Conservation (phyloP, 1,140 invertebrate genomes). For the Trichonephila clavipes region DNA sequence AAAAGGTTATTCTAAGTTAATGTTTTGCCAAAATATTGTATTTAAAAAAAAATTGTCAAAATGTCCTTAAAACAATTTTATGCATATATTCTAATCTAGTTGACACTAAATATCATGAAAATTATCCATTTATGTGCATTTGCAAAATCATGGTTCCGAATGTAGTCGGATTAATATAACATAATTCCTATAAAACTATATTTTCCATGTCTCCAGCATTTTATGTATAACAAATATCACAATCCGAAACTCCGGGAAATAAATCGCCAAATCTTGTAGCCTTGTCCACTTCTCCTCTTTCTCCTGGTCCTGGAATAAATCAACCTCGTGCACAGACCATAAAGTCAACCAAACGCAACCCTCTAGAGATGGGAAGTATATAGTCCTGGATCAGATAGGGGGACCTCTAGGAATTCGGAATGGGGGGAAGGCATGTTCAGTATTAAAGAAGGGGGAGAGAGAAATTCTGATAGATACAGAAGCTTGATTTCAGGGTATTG, state of each 20-base stretch:
- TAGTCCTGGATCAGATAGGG: constrained; percentile 66
- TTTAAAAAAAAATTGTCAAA: no score
- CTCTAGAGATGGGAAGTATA: constrained; percentile 58
- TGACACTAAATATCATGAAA: no score
- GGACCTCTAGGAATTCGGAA: constrained; percentile 55
- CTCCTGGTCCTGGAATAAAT: constrained; percentile 72
- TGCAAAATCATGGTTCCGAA: no score
- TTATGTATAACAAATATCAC: neutral
- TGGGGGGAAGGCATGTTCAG: constrained; percentile 35
- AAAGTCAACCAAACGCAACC: constrained; percentile 74
- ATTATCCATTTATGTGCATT: no score
- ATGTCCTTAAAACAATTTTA: no score
- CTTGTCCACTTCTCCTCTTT: constrained; percentile 43
- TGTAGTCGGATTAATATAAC: no score
- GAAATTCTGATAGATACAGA: constrained; percentile 65
- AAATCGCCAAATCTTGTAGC: constrained; percentile 43
- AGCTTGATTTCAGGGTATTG: constrained; percentile 59
- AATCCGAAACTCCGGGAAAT: neutral
- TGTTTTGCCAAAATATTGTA: no score
- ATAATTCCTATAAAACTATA: no score
- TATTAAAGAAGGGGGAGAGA: constrained; percentile 48
- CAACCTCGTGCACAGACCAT: constrained; percentile 76
- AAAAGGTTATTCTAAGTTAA: no score
- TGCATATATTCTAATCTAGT: no score
- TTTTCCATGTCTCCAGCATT: no score